These are phyloP conservation scores for Gymnogyps californianus DNA, from an alignment of 2,113 vertebrate genomes.

Conservation along the genomic window DNA sequence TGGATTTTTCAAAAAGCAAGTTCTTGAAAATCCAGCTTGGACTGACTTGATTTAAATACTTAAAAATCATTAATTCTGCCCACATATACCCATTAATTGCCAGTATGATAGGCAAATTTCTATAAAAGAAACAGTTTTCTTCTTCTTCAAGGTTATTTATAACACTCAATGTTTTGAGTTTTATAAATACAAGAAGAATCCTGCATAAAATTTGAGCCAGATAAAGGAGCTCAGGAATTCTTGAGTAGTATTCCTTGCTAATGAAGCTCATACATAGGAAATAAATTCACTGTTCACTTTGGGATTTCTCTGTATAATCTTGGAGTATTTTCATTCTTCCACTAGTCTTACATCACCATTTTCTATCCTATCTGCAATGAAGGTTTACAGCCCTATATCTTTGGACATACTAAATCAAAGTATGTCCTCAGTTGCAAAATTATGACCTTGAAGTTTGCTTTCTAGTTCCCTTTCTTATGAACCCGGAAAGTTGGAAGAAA, in stretches of 20 bases:
- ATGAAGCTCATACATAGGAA: not conserved
- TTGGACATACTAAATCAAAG: not conserved
- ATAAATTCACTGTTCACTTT: not conserved
- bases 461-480: not conserved
- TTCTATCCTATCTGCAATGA: not conserved
- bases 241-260: not conserved
- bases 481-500: not conserved
- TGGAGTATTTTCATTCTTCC: not conserved
- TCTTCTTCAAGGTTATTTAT: not conserved
- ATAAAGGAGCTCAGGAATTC: not conserved
- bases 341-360: not conserved
- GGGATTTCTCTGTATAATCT: not conserved
- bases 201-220: not conserved
- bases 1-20: not conserved
- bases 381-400: not conserved
- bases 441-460: slow-evolving; percentile 22
- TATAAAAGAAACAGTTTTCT: not conserved
- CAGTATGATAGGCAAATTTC: not conserved
- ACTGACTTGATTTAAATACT: not conserved
- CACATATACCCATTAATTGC: not conserved
- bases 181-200: not conserved
- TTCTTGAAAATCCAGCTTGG: not conserved
- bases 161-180: not conserved
- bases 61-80: not conserved
- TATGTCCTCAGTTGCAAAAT: not conserved